phyloP scores from a whole-genome alignment of 2,113 vertebrate species.

The Tylochromis polylepis region DNA sequence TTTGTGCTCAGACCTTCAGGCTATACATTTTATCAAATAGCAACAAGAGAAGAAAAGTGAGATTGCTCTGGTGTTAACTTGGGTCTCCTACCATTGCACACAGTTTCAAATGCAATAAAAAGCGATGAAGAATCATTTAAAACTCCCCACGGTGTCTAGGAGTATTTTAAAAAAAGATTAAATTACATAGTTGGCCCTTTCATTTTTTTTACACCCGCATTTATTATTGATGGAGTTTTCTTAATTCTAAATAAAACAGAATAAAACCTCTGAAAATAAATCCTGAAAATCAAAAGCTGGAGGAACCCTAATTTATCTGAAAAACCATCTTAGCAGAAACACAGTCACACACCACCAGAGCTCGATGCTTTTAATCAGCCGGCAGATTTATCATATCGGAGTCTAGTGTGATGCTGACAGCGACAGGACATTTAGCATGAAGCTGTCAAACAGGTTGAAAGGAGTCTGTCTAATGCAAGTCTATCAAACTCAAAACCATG shows the following conservation, averaged over 20 bases:
- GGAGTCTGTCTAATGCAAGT: not conserved
- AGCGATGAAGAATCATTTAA: not conserved
- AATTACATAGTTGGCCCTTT: not conserved
- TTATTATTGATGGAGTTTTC: not conserved
- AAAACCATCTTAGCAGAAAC: not conserved
- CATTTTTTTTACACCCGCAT: not conserved
- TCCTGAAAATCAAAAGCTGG: not conserved
- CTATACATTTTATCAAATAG: not conserved
- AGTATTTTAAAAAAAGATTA: not conserved
- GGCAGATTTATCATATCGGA: slow-evolving; percentile 12
- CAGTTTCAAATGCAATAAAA: not conserved
- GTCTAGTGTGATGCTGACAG: not conserved
- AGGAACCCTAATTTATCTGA: not conserved
- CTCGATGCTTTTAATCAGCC: slow-evolving; percentile 16
- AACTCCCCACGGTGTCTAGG: not conserved
- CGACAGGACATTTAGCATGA: slow-evolving; percentile 9
- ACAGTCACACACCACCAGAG: not conserved
- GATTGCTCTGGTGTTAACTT: not conserved
- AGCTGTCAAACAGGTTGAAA: not conserved
- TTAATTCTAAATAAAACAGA: not conserved
- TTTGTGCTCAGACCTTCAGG: not conserved
- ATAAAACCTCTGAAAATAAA: not conserved
- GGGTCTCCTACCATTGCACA: not conserved
- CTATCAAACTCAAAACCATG: slow-evolving; percentile 8
- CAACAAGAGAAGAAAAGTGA: not conserved